These are phyloP conservation scores for Oasisia sp. DNA, from an alignment of 2,888 invertebrate genomes.

Conservation along the genomic window DNA sequence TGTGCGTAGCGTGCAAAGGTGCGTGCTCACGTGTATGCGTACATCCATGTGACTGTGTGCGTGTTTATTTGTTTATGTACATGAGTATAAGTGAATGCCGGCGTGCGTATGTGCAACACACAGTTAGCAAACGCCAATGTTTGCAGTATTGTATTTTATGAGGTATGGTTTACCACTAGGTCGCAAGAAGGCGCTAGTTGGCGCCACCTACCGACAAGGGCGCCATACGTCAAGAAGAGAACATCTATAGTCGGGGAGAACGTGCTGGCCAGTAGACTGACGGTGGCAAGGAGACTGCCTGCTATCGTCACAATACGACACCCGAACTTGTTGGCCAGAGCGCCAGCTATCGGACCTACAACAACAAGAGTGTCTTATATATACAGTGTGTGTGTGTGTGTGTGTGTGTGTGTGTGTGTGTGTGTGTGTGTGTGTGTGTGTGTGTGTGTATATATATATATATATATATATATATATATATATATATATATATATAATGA, in stretches of 20 bases:
- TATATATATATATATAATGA: too few relatives aligned
- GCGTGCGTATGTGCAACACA: background rate
- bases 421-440: too few relatives aligned
- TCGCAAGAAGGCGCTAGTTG: background rate
- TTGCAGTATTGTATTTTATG: too few relatives aligned
- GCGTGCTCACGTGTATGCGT: background rate
- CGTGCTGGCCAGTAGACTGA: slow-evolving; percentile 82
- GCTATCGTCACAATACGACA: slow-evolving; percentile 90
- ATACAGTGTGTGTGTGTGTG: too few relatives aligned
- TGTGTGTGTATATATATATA: too few relatives aligned
- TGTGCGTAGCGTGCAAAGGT: background rate
- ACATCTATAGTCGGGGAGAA: slow-evolving; percentile 85
- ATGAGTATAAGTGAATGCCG: too few relatives aligned
- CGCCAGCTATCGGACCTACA: slow-evolving; percentile 93
- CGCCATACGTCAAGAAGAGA: slow-evolving; percentile 89
- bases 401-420: too few relatives aligned
- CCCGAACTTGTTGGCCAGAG: slow-evolving; percentile 93
- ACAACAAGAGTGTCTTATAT: background rate
- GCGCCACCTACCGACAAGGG: slow-evolving; percentile 77
- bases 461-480: too few relatives aligned
- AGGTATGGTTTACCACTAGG: too few relatives aligned
- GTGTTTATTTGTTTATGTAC: background rate
- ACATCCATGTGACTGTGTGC: background rate
- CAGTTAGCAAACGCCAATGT: background rate
- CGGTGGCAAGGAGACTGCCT: slow-evolving; percentile 79